A percentile compares a stretch with the other conserved stretches of the same genome.
phyloP scores from a whole-genome alignment of 2,113 vertebrate genomes.

The Ciconia stormi region DNA sequence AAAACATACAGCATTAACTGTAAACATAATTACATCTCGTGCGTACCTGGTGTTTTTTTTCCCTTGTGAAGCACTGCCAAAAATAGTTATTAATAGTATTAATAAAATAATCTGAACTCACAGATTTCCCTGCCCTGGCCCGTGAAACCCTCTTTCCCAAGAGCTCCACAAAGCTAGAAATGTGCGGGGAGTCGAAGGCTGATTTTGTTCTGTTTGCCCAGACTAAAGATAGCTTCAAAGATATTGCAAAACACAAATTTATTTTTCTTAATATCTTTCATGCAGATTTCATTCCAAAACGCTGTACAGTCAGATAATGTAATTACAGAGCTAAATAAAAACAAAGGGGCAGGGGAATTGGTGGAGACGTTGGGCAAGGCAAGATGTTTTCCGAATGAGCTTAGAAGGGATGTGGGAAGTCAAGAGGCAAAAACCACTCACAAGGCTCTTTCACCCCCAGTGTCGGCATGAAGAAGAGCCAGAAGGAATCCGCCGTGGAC shows the following conservation, averaged over 20 bases:
- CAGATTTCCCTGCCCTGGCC: background rate
- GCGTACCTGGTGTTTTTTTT: background rate
- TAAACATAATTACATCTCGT: background rate
- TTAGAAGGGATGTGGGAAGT: conserved; percentile 8
- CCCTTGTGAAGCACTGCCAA: background rate
- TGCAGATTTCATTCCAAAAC: background rate
- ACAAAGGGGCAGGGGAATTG: background rate
- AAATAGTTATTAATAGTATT: background rate
- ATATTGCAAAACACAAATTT: background rate
- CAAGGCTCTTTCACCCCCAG: background rate
- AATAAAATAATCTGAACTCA: background rate
- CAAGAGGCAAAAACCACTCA: background rate
- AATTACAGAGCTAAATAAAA: conserved; percentile 37
- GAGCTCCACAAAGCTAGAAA: background rate
- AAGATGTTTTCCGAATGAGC: background rate
- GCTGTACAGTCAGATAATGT: background rate
- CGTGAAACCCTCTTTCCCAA: background rate
- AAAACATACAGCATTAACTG: background rate
- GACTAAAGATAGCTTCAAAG: background rate
- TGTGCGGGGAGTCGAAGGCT: background rate
- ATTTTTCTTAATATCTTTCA: background rate
- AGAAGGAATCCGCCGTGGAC: background rate
- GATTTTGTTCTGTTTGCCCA: background rate
- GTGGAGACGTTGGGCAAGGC: background rate
- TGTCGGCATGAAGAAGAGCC: accelerated